phyloP scores from a whole-genome alignment of 2,797 vertebrate genomes.

The Harpagifer antarcticus region DNA sequence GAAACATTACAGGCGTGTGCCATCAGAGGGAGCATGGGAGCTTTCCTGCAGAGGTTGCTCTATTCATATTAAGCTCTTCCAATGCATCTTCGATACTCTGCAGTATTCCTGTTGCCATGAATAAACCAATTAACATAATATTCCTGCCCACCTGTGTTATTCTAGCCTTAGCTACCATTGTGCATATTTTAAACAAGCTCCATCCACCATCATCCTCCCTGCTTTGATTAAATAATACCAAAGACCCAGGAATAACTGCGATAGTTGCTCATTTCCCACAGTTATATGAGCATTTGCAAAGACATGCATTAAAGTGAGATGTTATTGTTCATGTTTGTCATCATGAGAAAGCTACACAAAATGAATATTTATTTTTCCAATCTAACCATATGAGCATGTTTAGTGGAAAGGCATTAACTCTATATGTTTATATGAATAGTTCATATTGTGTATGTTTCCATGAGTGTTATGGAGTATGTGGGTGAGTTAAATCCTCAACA shows the following conservation, averaged over 20 bases:
- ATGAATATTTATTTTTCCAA: not conserved
- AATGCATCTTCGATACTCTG: constrained; percentile 44
- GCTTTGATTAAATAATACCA: constrained; percentile 15
- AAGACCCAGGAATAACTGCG: not conserved
- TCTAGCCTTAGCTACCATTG: constrained; percentile 12
- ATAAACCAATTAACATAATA: constrained; percentile 39
- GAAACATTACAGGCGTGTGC: constrained; percentile 37
- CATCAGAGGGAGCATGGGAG: constrained; percentile 63
- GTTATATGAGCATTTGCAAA: not conserved
- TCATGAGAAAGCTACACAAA: constrained; percentile 20
- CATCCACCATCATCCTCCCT: not conserved
- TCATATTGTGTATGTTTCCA: constrained; percentile 7
- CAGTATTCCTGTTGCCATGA: constrained; percentile 44
- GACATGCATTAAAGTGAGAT: not conserved
- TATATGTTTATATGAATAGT: not conserved
- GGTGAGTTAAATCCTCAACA: constrained; percentile 42
- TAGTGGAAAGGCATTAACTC: constrained; percentile 2
- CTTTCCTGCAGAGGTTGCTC: constrained; percentile 7
- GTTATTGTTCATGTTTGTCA: constrained; percentile 10
- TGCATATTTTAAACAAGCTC: constrained; percentile 11
- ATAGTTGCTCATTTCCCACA: not conserved
- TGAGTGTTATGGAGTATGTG: not conserved
- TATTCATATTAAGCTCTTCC: constrained; percentile 33
- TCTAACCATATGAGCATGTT: not conserved
- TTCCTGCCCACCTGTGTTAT: constrained; percentile 33